Conservation (phyloP, 1,140 invertebrate genomes). For the Acromyrmex charruanus region DNA sequence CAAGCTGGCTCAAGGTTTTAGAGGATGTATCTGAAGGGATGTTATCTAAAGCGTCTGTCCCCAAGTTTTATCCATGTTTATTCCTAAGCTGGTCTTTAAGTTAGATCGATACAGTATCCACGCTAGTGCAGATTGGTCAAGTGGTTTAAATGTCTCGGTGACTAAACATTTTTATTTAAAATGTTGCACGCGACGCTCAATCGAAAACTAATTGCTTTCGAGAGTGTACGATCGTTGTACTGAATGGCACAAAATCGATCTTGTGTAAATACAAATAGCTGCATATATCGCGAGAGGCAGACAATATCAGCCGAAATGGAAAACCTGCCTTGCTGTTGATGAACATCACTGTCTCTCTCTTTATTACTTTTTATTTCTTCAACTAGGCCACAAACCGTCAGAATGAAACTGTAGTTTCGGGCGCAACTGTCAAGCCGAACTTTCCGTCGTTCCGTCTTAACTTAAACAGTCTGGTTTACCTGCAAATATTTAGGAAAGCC, state of each 20-base stretch:
- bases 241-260: slow-evolving; percentile 35
- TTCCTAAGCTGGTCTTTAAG: background rate
- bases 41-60: background rate
- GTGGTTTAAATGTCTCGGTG: background rate
- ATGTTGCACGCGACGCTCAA: background rate
- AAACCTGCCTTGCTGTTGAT: slow-evolving; percentile 13
- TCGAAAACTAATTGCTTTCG: slow-evolving; percentile 44
- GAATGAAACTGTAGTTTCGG: background rate
- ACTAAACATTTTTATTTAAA: background rate
- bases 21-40: background rate
- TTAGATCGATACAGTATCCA: background rate
- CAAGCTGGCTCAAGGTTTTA: background rate
- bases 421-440: slow-evolving; percentile 17
- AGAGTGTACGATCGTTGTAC: background rate
- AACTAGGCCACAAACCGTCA: slow-evolving; percentile 26
- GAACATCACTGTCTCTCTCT: slow-evolving; percentile 35
- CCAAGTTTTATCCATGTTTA: background rate
- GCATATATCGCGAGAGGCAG: background rate
- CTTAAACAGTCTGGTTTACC: slow-evolving; percentile 21
- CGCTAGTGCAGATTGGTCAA: background rate
- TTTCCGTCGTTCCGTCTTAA: slow-evolving; percentile 14
- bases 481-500: slow-evolving; percentile 47
- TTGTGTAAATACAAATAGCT: background rate
- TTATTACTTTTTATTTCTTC: slow-evolving; percentile 11
- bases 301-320: slow-evolving; percentile 39